Evolutionary conservation across 2,797 vertebrate genomes (phyloP), one percentile per base, ranked within the genome.

Genomic region (Acipenser oxyrinchus): DNA sequence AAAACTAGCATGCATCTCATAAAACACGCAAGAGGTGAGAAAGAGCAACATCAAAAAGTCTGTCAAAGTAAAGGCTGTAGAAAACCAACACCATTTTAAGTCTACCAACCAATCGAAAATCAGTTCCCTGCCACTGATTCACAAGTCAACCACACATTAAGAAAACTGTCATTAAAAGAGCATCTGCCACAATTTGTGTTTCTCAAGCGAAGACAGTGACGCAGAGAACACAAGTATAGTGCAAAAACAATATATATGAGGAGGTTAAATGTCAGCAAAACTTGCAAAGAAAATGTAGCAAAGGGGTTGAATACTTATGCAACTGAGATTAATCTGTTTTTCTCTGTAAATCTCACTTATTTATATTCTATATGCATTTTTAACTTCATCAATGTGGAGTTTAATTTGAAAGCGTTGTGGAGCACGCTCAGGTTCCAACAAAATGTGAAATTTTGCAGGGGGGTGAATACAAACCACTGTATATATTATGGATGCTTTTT

Each of bases 341-440:
- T 18, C 18, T 18, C 18, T 18, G 18, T 18, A 18, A 18, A 18
- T 18, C 18, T 18, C 2, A 18, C 18, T 18, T 18, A 18, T 18
- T 18, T 18, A 18, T 18, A 18, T 18, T 18, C 18, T 18, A 18
- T 18, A 18, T 18, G 18, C 18, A 18, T 18, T 18, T 18, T 18
- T 18, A 18, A 18, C 18, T 18, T 18, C 18, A 18, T 2, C 18
- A 18, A 18, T 18, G 18, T 18, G 18, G 18, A 18, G 69, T 73
- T 65, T 55, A 18, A 10, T 9, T 18, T 23, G 8, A 12, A 37
- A 92, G 90, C 88, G 70, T 88, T 88, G 11, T 82, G 69, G 51
- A 83, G 80, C 78, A 94, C 93, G 75, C 18, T 87, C 86, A 79
- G 92, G 92, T 81, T 87, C 89, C 37, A 94, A 95, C 83, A 94